These are phyloP conservation scores for Alentia gelatinosa DNA, from an alignment of 2,888 invertebrate genomes.

Conservation along the genomic window DNA sequence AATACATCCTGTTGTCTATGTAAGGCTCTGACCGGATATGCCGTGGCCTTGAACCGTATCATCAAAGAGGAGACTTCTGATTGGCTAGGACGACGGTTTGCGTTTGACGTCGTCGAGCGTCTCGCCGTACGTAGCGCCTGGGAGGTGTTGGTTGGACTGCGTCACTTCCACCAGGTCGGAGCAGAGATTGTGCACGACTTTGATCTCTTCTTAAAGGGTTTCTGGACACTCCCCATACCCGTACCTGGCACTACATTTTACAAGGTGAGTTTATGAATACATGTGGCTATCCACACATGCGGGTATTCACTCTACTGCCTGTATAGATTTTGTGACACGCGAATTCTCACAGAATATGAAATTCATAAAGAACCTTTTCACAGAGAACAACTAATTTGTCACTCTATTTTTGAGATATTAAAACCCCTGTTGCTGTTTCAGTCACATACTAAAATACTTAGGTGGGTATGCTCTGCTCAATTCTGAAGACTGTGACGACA, in stretches of 20 bases:
- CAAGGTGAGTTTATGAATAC: slow-evolving; percentile 38
- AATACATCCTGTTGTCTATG: background rate
- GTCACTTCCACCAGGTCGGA: background rate
- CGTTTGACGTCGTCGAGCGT: background rate
- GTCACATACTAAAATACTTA: too few relatives aligned
- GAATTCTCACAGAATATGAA: too few relatives aligned
- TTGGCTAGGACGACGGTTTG: background rate
- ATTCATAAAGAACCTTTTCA: too few relatives aligned
- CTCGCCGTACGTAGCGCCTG: background rate
- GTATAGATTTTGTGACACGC: too few relatives aligned
- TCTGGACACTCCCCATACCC: slow-evolving; percentile 55
- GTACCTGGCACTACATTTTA: slow-evolving; percentile 58
- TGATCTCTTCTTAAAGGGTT: background rate
- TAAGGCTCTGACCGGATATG: slow-evolving; percentile 8
- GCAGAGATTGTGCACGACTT: background rate
- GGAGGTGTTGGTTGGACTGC: slow-evolving; percentile 27
- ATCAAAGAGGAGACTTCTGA: background rate
- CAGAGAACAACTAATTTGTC: too few relatives aligned
- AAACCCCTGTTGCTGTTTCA: too few relatives aligned
- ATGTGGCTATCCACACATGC: too few relatives aligned
- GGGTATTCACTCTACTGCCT: too few relatives aligned
- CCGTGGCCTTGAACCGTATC: background rate
- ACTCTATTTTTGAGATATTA: too few relatives aligned
- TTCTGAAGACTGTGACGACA: too few relatives aligned
- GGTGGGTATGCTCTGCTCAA: too few relatives aligned